These are phyloP conservation scores for Drosophila hydei DNA, from an alignment of 1,140 invertebrate genomes.

Conservation along the genomic window DNA sequence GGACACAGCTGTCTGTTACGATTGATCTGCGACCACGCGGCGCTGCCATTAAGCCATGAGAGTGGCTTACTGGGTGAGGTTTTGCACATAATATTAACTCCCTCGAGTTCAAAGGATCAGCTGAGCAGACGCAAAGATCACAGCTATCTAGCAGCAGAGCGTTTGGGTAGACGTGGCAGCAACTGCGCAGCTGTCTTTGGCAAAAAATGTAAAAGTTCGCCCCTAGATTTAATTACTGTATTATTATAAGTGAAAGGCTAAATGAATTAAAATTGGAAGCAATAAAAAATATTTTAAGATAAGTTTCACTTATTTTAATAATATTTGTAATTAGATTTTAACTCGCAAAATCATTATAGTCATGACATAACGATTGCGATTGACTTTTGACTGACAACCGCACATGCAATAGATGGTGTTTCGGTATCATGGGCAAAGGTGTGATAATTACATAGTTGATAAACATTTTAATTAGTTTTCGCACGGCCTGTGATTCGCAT, in stretches of 20 bases:
- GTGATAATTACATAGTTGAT: conserved; percentile 74
- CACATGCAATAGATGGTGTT: neutral
- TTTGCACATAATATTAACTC: conserved; percentile 88
- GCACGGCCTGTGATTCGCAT: conserved; percentile 51
- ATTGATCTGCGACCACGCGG: conserved; percentile 90
- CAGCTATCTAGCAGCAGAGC: conserved; percentile 49
- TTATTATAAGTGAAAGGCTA: neutral
- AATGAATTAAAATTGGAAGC: neutral
- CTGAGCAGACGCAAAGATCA: conserved; percentile 23
- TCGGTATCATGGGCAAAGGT: conserved; percentile 29
- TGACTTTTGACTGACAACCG: conserved; percentile 14
- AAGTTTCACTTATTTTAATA: too few species aligned
- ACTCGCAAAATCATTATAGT: neutral
- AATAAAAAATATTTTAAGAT: neutral
- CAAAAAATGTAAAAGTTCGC: conserved; percentile 43
- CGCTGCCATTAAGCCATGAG: conserved; percentile 87
- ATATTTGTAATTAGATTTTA: neutral
- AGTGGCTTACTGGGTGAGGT: conserved; percentile 88
- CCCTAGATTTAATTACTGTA: conserved; percentile 49
- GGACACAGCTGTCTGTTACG: conserved; percentile 89
- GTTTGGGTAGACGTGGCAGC: conserved; percentile 39
- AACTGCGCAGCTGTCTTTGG: conserved; percentile 39
- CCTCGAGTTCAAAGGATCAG: conserved; percentile 52
- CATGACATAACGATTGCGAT: neutral
- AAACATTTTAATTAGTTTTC: conserved; percentile 81